Conservation (phyloP, 1,140 invertebrate species). For the Mercenaria mercenaria region DNA sequence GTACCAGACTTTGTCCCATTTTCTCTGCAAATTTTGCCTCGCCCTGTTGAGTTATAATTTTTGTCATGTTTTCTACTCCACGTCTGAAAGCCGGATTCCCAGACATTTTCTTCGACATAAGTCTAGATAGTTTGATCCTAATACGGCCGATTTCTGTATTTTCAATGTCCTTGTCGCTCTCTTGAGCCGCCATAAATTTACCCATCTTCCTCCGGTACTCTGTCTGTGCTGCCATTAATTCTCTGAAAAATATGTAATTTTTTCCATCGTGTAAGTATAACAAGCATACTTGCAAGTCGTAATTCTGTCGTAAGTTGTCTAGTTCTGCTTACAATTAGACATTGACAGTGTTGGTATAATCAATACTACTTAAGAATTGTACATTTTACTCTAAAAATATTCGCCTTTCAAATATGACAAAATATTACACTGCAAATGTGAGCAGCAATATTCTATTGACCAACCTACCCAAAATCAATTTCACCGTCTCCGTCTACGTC, state of each 20-base stretch:
- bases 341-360: too few relatives aligned
- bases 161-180: not conserved
- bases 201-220: slow-evolving; percentile 51
- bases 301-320: too few relatives aligned
- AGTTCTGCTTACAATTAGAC: too few relatives aligned
- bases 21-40: not conserved
- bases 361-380: too few relatives aligned
- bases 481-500: slow-evolving; percentile 74
- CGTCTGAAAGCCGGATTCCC: slow-evolving; percentile 48
- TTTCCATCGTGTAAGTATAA: too few relatives aligned
- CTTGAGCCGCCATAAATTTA: slow-evolving; percentile 23
- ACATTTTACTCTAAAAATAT: too few relatives aligned
- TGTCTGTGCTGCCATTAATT: slow-evolving; percentile 55
- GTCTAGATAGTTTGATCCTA: slow-evolving; percentile 38
- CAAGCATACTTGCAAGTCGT: too few relatives aligned
- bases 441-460: too few relatives aligned
- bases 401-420: too few relatives aligned
- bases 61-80: slow-evolving; percentile 4
- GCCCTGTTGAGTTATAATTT: not conserved
- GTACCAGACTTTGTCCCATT: not conserved
- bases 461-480: slow-evolving; percentile 72
- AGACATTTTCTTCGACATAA: slow-evolving; percentile 48
- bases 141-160: slow-evolving; percentile 48
- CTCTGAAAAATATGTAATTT: slow-evolving; percentile 41
- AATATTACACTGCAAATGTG: too few relatives aligned